phyloP scores from a whole-genome alignment of 2,113 vertebrate genomes.

The Zingel zingel region DNA sequence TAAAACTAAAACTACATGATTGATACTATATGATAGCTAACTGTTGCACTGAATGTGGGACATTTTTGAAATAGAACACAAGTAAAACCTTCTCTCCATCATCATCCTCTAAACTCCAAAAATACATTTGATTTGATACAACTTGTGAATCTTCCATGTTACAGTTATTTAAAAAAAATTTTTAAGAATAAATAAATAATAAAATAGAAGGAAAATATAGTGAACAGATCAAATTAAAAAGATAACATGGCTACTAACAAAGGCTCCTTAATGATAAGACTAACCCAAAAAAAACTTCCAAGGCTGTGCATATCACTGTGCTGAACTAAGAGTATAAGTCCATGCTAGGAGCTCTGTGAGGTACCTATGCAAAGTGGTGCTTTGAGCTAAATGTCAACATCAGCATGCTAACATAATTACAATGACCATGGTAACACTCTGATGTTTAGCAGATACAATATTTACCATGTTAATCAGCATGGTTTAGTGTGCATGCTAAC shows the following conservation, averaged over 20 bases:
- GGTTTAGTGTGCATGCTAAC: neutral
- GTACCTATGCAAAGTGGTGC: no score
- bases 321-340: no score
- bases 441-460: neutral
- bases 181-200: neutral
- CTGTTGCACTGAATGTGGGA: neutral
- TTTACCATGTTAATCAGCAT: neutral
- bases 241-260: neutral
- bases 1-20: neutral
- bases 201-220: neutral
- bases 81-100: slow-evolving; percentile 4
- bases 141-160: neutral
- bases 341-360: no score
- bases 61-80: slow-evolving; percentile 1
- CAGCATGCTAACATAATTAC: neutral
- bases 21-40: neutral
- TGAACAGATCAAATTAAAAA: neutral
- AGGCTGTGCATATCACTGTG: no score
- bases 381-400: neutral
- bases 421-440: neutral
- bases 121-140: neutral
- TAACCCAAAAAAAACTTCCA: neutral
- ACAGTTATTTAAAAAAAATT: neutral
- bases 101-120: neutral
- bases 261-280: neutral